These are phyloP conservation scores for Nylanderia fulva DNA, from an alignment of 1,140 invertebrate species.

Conservation along the genomic window DNA sequence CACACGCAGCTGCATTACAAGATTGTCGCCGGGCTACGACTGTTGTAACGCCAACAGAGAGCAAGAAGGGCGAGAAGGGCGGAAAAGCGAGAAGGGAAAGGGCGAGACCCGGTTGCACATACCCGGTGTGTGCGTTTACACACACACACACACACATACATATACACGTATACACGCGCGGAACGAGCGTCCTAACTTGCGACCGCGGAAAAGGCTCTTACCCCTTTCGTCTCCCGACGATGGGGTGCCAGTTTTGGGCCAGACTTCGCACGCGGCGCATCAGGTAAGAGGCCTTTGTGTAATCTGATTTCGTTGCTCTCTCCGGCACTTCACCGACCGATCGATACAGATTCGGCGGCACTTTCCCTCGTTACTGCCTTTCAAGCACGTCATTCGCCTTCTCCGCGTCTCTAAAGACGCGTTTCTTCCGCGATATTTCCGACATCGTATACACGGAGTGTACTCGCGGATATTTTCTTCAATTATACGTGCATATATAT, in stretches of 20 bases:
- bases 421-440: slow-evolving; percentile 19
- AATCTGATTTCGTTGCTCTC: slow-evolving; percentile 79
- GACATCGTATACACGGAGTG: not conserved
- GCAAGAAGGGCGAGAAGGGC: slow-evolving; percentile 1
- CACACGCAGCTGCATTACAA: slow-evolving; percentile 36
- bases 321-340: slow-evolving; percentile 64
- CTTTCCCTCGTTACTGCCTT: slow-evolving; percentile 73
- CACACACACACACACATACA: no score
- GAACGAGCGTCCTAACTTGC: slow-evolving; percentile 41
- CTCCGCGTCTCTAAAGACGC: slow-evolving; percentile 24
- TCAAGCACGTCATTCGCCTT: slow-evolving; percentile 47
- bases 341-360: slow-evolving; percentile 72
- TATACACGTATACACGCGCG: not conserved
- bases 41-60: slow-evolving; percentile 31
- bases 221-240: slow-evolving; percentile 77
- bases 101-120: slow-evolving; percentile 58
- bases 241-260: slow-evolving; percentile 83
- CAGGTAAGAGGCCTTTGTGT: slow-evolving; percentile 80
- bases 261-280: slow-evolving; percentile 82
- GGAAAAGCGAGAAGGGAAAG: slow-evolving; percentile 18
- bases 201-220: slow-evolving; percentile 75
- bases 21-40: slow-evolving; percentile 42
- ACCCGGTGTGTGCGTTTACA: slow-evolving; percentile 48
- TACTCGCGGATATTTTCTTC: not conserved
- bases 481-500: not conserved